Conservation (phyloP, 2,888 invertebrate species). For the Hirtodrosophila trivittata region DNA sequence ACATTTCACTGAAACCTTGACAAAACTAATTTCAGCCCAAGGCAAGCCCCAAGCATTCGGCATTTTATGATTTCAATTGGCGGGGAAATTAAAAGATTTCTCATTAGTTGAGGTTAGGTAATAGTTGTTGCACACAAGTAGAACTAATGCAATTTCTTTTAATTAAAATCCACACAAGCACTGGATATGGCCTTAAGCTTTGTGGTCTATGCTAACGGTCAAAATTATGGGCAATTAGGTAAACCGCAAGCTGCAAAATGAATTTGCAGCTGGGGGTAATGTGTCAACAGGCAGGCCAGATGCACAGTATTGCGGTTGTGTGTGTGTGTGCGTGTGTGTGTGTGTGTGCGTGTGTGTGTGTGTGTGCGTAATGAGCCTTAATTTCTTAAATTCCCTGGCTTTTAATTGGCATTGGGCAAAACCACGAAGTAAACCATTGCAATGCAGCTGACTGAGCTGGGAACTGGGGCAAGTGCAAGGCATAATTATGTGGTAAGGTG, state of each 20-base stretch:
- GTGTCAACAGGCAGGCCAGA: slow-evolving; percentile 63
- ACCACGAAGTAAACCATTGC: slow-evolving; percentile 66
- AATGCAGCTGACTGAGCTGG: slow-evolving; percentile 27
- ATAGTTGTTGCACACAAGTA: not conserved
- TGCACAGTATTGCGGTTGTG: slow-evolving; percentile 65
- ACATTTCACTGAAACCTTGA: too few relatives aligned
- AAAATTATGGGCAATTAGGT: slow-evolving; percentile 73
- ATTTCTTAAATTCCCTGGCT: slow-evolving; percentile 74
- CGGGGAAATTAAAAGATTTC: too few relatives aligned
- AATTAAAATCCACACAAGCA: slow-evolving; percentile 26
- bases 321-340: slow-evolving; percentile 20
- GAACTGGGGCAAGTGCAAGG: slow-evolving; percentile 58
- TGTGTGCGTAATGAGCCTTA: slow-evolving; percentile 69
- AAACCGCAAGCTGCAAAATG: slow-evolving; percentile 66
- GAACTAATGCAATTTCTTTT: slow-evolving; percentile 16
- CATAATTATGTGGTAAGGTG: slow-evolving; percentile 73
- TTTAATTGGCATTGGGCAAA: slow-evolving; percentile 70
- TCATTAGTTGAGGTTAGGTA: too few relatives aligned
- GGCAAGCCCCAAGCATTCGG: too few relatives aligned
- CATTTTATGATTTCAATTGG: too few relatives aligned
- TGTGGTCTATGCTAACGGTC: slow-evolving; percentile 26
- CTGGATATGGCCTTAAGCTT: slow-evolving; percentile 10
- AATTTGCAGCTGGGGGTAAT: slow-evolving; percentile 61
- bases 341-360: slow-evolving; percentile 5
- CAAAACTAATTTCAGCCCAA: too few relatives aligned